Evolutionary conservation across 2,888 invertebrate genomes (phyloP).

Genomic region (Drosophila rellima): DNA sequence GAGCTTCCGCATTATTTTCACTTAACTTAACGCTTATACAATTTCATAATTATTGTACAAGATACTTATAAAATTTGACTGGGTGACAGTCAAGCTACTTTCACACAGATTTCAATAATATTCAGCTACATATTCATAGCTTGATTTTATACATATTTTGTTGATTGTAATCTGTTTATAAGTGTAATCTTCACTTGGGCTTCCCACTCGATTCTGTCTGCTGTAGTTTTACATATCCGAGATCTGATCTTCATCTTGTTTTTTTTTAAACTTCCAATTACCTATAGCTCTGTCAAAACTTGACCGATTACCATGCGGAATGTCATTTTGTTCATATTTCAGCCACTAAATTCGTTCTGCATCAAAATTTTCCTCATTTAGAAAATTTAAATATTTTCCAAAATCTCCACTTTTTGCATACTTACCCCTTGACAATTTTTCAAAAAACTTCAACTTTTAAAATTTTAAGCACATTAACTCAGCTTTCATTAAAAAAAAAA

Average conservation of each 20-base stretch:
- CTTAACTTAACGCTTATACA: not conserved
- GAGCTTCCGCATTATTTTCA: slow-evolving; percentile 6
- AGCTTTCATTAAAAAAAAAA: slow-evolving; percentile 11
- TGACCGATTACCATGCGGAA: too few species aligned
- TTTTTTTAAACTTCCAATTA: too few species aligned
- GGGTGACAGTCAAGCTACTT: slow-evolving; percentile 11
- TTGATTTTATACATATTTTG: not conserved
- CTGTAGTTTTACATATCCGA: not conserved
- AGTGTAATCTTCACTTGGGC: not conserved
- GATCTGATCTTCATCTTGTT: slow-evolving; percentile 22
- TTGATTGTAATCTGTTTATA: not conserved
- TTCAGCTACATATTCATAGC: slow-evolving; percentile 9
- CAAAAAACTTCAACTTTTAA: too few species aligned
- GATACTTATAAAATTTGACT: not conserved
- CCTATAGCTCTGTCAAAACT: too few species aligned
- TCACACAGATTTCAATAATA: slow-evolving; percentile 5
- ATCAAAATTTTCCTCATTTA: too few species aligned
- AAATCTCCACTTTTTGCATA: too few species aligned
- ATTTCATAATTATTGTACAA: not conserved
- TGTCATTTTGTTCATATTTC: too few species aligned
- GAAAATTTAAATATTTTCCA: too few species aligned
- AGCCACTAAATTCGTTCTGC: too few species aligned
- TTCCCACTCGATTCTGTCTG: not conserved
- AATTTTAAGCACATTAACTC: too few species aligned
- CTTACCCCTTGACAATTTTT: too few species aligned